These are phyloP conservation scores for Vireo griseus DNA, from an alignment of 2,797 vertebrate species.

Conservation along the genomic window DNA sequence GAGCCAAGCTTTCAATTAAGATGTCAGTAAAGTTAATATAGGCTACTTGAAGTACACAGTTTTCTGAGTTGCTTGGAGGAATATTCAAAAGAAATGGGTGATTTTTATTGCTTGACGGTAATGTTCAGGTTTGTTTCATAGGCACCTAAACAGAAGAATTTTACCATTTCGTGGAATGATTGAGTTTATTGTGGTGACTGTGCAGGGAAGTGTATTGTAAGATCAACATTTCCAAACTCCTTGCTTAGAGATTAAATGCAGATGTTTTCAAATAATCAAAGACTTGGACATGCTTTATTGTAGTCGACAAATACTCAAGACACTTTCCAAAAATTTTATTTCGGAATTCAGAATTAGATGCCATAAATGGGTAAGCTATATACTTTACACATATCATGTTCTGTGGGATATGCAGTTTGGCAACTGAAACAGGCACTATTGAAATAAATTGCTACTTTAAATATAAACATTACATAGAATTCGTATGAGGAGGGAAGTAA, in stretches of 20 bases:
- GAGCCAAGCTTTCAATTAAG: background rate
- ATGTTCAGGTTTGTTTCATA: background rate
- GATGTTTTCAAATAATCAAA: constrained; percentile 67
- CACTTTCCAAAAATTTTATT: constrained; percentile 38
- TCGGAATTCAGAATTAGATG: constrained; percentile 51
- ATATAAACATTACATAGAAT: constrained; percentile 54
- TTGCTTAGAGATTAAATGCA: constrained; percentile 67
- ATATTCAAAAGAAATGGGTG: background rate
- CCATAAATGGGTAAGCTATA: constrained; percentile 41
- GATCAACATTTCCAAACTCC: constrained; percentile 39
- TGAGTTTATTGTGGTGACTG: constrained; percentile 32
- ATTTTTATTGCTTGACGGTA: background rate
- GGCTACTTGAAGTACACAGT: background rate
- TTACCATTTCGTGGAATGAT: background rate
- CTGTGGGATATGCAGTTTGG: constrained; percentile 56
- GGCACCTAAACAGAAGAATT: background rate
- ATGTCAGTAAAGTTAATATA: background rate
- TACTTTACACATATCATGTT: constrained; percentile 58
- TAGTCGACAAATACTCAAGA: constrained; percentile 38
- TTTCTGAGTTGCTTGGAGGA: background rate
- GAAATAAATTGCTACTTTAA: constrained; percentile 54
- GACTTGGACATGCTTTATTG: constrained; percentile 45
- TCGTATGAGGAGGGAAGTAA: constrained; percentile 7
- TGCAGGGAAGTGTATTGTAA: constrained; percentile 26
- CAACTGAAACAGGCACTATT: constrained; percentile 32